Percentiles rank a stretch among this genome's conserved stretches.
phyloP scores from a whole-genome alignment of 2,888 invertebrate genomes.

The Drosophila niveifrons region DNA sequence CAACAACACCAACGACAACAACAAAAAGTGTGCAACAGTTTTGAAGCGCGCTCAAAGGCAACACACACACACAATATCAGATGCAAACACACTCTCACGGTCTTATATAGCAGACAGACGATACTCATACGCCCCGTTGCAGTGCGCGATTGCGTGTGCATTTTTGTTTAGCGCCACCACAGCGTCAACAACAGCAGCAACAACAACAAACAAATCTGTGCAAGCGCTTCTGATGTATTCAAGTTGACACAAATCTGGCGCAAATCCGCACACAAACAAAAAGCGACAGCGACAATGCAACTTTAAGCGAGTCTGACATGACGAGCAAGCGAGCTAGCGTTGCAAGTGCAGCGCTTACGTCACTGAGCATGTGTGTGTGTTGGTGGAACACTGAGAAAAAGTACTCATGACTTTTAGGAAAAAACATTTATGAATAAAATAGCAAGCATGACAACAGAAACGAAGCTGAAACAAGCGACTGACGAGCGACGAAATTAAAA shows the following conservation, averaged over 20 bases:
- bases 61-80: slow-evolving; percentile 15
- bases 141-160: slow-evolving; percentile 72
- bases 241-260: slow-evolving; percentile 81
- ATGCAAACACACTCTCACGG: slow-evolving; percentile 9
- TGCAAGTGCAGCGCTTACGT: slow-evolving; percentile 34
- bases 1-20: slow-evolving; percentile 37
- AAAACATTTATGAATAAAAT: slow-evolving; percentile 76
- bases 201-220: slow-evolving; percentile 64
- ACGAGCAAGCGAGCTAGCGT: slow-evolving; percentile 23
- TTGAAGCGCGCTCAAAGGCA: slow-evolving; percentile 49
- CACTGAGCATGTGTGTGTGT: slow-evolving; percentile 5
- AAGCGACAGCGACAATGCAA: slow-evolving; percentile 53
- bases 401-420: slow-evolving; percentile 43
- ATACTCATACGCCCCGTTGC: slow-evolving; percentile 69
- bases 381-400: slow-evolving; percentile 33
- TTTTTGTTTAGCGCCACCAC: slow-evolving; percentile 61
- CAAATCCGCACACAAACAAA: slow-evolving; percentile 68
- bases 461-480: slow-evolving; percentile 31
- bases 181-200: slow-evolving; percentile 31
- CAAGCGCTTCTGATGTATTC: slow-evolving; percentile 78
- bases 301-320: slow-evolving; percentile 71
- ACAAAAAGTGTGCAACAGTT: slow-evolving; percentile 72
- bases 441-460: slow-evolving; percentile 42
- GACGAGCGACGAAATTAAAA: slow-evolving; percentile 68
- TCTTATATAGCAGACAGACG: slow-evolving; percentile 12